Base-by-base conservation (phyloP, 2,113 vertebrate species). In the Piliocolobus tephrosceles region DNA sequence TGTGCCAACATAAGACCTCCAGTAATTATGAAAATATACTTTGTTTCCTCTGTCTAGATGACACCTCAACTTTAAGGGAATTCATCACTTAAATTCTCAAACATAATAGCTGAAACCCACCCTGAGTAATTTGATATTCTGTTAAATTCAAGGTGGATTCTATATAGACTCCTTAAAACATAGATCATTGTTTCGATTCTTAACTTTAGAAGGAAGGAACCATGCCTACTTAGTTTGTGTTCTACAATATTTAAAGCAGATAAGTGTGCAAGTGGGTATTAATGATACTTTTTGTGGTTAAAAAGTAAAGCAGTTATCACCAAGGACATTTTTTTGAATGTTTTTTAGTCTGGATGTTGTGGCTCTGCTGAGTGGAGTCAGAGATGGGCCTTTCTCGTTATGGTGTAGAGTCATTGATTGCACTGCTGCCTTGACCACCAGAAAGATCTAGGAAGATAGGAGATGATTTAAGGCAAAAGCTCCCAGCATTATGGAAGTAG, bases 41-140 rank as follows among this genome's bases (percentile, higher is more conserved):
- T 84, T 76, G 72, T 97, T 96, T 92, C 38, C 89, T 86, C 68
- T 90, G 5, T 66, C 61, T 85, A 58, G 52, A 64, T 90, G 90
- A 87, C 20, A 96, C 30, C 20, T 86, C 57, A 80, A 23, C 30
- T 79, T 93, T 86, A 52, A 50, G 58, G 73, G 32, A 88, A 90
- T 70, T 35, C 45, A 50, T 79, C 52, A 90, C 43, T 86, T 86
- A 87, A 55, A 61, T 91, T 94, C 78, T 88, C 68, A 50, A 93
- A 45, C 13, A 30, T 75, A 92, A 32, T 76, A 83, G 40, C 52
- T 90, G 70, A 94, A 96, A 76, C 61, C 35, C 23, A 47, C 61
- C 58, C 90, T 91, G 16, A 14, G 66, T 50, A 50, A 93, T 90
- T 61, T 64, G 79, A 30, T 85, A 30, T 22, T 85, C 52, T 70